Conservation (phyloP, 1,140 invertebrate genomes). For the Geopemphigus sp. region DNA sequence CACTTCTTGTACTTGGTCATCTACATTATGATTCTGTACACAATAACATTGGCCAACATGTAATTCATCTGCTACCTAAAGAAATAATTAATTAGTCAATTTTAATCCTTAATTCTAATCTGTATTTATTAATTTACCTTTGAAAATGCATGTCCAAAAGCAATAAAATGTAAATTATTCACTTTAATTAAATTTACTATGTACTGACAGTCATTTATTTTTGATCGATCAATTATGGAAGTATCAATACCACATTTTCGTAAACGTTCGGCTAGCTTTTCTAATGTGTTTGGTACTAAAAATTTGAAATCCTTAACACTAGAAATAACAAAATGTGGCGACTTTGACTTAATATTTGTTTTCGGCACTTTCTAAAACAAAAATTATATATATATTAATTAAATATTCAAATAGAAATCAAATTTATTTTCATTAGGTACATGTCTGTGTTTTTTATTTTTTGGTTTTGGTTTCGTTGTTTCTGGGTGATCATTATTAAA, state of each 20-base stretch:
- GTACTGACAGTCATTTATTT: conserved; percentile 56
- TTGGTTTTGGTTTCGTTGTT: conserved; percentile 38
- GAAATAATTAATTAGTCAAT: background rate
- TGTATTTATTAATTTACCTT: conserved; percentile 55
- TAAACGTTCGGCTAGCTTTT: conserved; percentile 62
- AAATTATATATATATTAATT: background rate
- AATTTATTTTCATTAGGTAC: background rate
- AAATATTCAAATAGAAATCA: background rate
- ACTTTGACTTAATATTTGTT: conserved; percentile 8
- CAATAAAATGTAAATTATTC: conserved; percentile 63
- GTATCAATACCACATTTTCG: conserved; percentile 69
- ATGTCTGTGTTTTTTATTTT: conserved; percentile 41
- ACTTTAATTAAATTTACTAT: conserved; percentile 58
- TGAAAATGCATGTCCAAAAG: conserved; percentile 58
- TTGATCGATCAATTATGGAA: conserved; percentile 58
- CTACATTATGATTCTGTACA: conserved; percentile 57
- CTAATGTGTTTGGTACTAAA: conserved; percentile 62
- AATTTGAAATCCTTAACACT: conserved; percentile 55
- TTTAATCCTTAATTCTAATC: background rate
- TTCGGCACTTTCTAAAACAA: conserved; percentile 16
- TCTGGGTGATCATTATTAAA: conserved; percentile 40
- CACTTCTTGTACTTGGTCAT: conserved; percentile 64
- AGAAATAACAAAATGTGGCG: background rate
- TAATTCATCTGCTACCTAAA: conserved; percentile 14
- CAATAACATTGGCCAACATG: conserved; percentile 59